Conservation (phyloP, 1,140 invertebrate genomes). For the Caenorhabditis briggsae region DNA sequence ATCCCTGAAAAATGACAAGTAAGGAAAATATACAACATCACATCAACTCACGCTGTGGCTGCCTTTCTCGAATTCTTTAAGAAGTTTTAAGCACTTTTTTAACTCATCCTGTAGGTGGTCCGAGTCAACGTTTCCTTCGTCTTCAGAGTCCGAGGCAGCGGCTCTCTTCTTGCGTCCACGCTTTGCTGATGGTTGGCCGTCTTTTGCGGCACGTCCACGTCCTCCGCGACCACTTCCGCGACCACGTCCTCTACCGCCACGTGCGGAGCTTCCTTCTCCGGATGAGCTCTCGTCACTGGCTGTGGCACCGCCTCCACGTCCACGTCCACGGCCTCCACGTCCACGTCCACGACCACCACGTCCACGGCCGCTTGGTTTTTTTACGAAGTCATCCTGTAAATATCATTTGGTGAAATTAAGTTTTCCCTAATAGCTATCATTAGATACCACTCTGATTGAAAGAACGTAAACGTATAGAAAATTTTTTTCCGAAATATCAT, state of each 20-base stretch:
- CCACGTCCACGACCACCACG: constrained; percentile 20
- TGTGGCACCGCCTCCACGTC: neutral
- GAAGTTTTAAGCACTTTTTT: neutral
- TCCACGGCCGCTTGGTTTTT: constrained; percentile 6
- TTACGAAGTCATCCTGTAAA: constrained; percentile 18
- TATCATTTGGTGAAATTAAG: no score
- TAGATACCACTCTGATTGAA: no score
- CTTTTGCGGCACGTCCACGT: neutral
- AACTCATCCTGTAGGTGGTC: neutral
- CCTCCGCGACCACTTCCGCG: neutral
- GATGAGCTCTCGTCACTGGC: neutral
- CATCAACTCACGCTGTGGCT: neutral
- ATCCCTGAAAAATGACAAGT: neutral
- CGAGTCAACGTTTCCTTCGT: neutral
- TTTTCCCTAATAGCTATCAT: no score
- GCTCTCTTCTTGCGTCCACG: constrained; percentile 25
- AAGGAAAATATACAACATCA: no score
- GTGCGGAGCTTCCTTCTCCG: neutral
- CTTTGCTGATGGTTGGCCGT: neutral
- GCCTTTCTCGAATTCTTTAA: constrained; percentile 22
- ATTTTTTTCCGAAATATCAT: no score
- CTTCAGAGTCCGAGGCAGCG: neutral
- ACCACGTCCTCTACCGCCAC: constrained; percentile 22
- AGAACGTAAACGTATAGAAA: no score
- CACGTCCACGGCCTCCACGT: constrained; percentile 1